Conservation (phyloP, 2,888 invertebrate genomes). For the Pantelozetes paolii region DNA sequence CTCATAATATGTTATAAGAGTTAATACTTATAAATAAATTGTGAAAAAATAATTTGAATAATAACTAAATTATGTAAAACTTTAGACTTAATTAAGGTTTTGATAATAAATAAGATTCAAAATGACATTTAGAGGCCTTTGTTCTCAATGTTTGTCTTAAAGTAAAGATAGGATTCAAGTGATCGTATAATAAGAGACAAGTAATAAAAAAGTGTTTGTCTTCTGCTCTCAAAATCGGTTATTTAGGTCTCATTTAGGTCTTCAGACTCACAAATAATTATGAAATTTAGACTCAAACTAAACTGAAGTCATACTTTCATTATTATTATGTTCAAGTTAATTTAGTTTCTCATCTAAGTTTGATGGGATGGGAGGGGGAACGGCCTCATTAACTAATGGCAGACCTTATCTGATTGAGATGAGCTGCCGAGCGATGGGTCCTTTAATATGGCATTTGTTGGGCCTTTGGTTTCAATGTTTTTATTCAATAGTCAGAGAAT, state of each 20-base stretch:
- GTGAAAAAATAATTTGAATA: too few relatives aligned
- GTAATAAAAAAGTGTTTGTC: background rate
- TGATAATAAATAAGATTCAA: background rate
- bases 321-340: background rate
- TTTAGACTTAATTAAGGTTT: too few relatives aligned
- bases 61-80: too few relatives aligned
- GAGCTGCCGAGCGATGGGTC: constrained; percentile 25
- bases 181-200: background rate
- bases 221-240: background rate
- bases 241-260: background rate
- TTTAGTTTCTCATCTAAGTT: too few relatives aligned
- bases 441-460: constrained; percentile 34
- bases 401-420: constrained; percentile 18
- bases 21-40: too few relatives aligned
- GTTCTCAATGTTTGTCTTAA: background rate
- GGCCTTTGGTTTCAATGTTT: constrained; percentile 12
- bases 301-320: background rate
- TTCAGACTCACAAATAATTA: background rate
- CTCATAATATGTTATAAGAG: too few relatives aligned
- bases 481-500: constrained; percentile 22
- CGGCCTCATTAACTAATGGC: constrained; percentile 36
- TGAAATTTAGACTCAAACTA: background rate
- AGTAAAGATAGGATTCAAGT: background rate
- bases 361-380: constrained; percentile 1
- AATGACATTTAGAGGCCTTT: background rate